A percentile compares a stretch with the other conserved stretches of the same genome.
Conservation (phyloP, 2,888 invertebrate genomes). For the Drosophila koepferae region DNA sequence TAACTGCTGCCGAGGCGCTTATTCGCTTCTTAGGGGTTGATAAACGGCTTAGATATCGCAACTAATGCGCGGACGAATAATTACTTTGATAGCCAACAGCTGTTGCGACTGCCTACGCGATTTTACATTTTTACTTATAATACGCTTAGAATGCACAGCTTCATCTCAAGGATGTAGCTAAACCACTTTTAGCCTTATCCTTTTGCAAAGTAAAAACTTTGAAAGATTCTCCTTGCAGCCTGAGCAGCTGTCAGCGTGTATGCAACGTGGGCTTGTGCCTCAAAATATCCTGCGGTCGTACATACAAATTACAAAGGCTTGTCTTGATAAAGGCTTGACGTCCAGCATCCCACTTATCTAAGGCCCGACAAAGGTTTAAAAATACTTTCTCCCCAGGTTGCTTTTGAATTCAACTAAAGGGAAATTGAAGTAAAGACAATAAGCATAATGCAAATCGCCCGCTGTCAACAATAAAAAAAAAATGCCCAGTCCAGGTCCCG, state of each 20-base stretch:
- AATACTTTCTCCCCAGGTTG: not conserved
- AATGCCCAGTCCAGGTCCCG: not conserved
- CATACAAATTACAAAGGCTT: slow-evolving; percentile 21
- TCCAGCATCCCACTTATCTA: not conserved
- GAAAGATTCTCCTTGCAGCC: slow-evolving; percentile 16
- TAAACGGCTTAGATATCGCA: slow-evolving; percentile 15
- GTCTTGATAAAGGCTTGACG: slow-evolving; percentile 21
- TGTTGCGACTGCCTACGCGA: slow-evolving; percentile 32
- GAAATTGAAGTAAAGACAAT: slow-evolving; percentile 12
- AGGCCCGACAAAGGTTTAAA: slow-evolving; percentile 16
- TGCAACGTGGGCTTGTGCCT: slow-evolving; percentile 45
- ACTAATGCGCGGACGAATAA: slow-evolving; percentile 16
- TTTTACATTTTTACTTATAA: slow-evolving; percentile 19
- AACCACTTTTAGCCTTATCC: slow-evolving; percentile 8
- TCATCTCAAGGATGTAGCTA: slow-evolving; percentile 7
- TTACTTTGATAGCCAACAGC: slow-evolving; percentile 22
- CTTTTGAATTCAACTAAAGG: not conserved
- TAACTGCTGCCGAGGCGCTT: slow-evolving; percentile 4
- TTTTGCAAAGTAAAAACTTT: slow-evolving; percentile 23
- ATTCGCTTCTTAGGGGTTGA: not conserved
- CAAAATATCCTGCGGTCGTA: slow-evolving; percentile 28
- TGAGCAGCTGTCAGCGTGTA: slow-evolving; percentile 22
- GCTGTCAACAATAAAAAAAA: slow-evolving; percentile 6
- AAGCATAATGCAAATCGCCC: not conserved
- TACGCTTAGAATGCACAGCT: slow-evolving; percentile 20